Conservation (phyloP, 37 sponge, comb jelly and placozoan genomes). For the Tethya wilhelma region DNA sequence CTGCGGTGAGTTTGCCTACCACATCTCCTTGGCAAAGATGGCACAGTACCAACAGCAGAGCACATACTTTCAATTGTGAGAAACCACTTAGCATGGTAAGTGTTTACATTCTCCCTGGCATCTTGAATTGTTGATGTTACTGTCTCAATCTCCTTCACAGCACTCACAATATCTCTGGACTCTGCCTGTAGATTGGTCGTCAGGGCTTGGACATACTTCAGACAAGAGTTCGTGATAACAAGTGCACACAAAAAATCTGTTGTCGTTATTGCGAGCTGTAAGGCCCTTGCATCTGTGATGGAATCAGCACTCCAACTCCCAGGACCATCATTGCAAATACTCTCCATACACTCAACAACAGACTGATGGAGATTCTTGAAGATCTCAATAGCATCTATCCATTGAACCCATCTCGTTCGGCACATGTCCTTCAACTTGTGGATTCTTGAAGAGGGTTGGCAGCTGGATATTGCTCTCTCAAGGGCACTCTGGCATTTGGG, state of each 20-base stretch:
- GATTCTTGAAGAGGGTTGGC: conserved; percentile 1
- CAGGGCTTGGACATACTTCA: conserved; percentile 46
- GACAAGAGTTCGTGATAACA: conserved; percentile 41
- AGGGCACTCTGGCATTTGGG: conserved; percentile 11
- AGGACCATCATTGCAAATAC: conserved; percentile 27
- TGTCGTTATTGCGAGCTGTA: conserved; percentile 22
- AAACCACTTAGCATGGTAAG: conserved; percentile 50
- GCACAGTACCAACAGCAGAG: conserved; percentile 29
- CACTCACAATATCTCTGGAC: conserved; percentile 50
- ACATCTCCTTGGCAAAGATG: conserved; percentile 58
- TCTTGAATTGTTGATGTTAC: conserved; percentile 44
- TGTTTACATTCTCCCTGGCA: conserved; percentile 33
- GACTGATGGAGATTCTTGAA: conserved; percentile 19
- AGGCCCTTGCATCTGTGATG: conserved; percentile 45
- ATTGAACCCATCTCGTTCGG: conserved; percentile 55
- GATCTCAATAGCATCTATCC: conserved; percentile 22
- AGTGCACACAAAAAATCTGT: conserved; percentile 45
- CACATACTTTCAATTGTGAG: conserved; percentile 21
- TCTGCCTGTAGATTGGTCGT: too few species aligned
- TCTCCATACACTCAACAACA: conserved; percentile 51
- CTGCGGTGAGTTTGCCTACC: conserved; percentile 39
- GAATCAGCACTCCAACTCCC: conserved; percentile 31
- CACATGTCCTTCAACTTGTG: conserved; percentile 36
- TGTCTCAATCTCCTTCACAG: conserved; percentile 29
- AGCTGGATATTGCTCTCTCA: conserved; percentile 9